phyloP scores from a whole-genome alignment of 2,797 vertebrate species.

The Dermochelys coriacea region DNA sequence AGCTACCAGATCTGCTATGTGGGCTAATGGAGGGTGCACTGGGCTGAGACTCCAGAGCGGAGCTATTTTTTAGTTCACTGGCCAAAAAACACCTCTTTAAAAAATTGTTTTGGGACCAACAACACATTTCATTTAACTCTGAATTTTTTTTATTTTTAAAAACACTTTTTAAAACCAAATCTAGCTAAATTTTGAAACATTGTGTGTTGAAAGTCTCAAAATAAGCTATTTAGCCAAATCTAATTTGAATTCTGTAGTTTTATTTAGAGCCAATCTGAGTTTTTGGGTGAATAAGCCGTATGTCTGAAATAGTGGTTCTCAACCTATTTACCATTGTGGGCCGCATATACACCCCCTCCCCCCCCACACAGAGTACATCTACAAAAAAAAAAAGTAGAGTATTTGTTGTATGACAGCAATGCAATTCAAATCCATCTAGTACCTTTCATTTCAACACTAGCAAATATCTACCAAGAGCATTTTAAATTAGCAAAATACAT shows the following conservation, averaged over 20 bases:
- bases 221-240: not conserved
- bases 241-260: not conserved
- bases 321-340: not conserved
- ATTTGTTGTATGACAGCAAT: not conserved
- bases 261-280: too few species aligned
- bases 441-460: not conserved
- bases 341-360: too few species aligned
- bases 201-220: not conserved
- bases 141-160: too few species aligned
- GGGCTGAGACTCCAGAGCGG: not conserved
- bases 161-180: not conserved
- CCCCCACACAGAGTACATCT: too few species aligned
- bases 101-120: too few species aligned
- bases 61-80: not conserved
- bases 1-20: not conserved
- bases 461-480: not conserved
- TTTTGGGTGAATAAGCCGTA: too few species aligned
- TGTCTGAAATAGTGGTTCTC: not conserved
- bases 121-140: too few species aligned
- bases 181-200: not conserved
- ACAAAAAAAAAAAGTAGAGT: too few species aligned
- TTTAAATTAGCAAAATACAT: not conserved
- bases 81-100: too few species aligned
- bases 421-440: not conserved
- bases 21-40: not conserved